Evolutionary conservation across 2,113 vertebrate species (phyloP), one percentile per base, ranked within the genome.

Genomic region (Gasterosteus nipponicus): DNA sequence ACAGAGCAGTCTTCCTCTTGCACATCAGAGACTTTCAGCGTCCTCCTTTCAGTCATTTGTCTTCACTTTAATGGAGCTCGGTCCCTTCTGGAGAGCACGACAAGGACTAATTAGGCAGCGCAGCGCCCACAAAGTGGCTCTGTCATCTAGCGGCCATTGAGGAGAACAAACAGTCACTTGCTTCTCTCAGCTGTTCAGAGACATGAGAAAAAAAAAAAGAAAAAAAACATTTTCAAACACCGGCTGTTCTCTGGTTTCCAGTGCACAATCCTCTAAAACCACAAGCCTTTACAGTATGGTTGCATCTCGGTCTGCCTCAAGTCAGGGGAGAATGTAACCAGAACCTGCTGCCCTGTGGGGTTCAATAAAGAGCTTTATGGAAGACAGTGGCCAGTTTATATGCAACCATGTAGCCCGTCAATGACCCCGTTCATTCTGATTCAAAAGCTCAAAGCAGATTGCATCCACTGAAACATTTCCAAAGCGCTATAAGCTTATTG

Each of bases 61-160:
- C 76, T 81, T 83, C 80, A 77, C 63, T 76, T 84, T 85, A 86
- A 86, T 81, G 63, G 86, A 81, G 83, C 82, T 69, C 58, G 33
- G 60, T 81, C 65, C 75, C 67, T 85, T 83, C 89, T 80, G 82
- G 73, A 89, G 87, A 82, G 75, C 64, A 73, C 69, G 84, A 91
- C 88, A 86, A 89, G 88, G 89, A 88, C 88, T 94, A 94, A 95
- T 94, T 94, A 93, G 85, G 64, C 82, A 59, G 86, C 91, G 81
- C 86, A 88, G 44, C 80, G 90, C 74, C 78, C 91, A 88, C 89
- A 94, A 94, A 94, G 93, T 93, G 89, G 85, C 84, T 93, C 93
- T 93, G 92, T 95, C 94, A 94, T 93, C 93, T 88, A 80, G 78
- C 75, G 87, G 83, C 89, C 81, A 91, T 91, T 90, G 91, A 91